These are phyloP conservation scores for Serinus canaria DNA, from an alignment of 2,113 vertebrate species.

Conservation along the genomic window DNA sequence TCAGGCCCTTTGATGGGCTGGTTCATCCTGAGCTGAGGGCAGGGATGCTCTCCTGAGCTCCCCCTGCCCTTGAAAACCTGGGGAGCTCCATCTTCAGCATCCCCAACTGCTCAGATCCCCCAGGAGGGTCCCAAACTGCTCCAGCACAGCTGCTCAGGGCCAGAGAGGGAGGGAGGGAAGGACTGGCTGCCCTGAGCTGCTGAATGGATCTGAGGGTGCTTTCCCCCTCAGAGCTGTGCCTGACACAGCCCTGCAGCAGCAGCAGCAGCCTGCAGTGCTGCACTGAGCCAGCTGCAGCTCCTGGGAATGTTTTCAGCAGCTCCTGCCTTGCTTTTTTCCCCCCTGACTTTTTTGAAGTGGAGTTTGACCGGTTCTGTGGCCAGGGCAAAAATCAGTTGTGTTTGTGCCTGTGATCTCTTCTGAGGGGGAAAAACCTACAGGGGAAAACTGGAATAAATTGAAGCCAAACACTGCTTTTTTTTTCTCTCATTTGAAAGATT, in stretches of 20 bases:
- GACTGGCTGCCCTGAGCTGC: neutral
- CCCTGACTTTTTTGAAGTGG: neutral
- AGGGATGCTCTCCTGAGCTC: neutral
- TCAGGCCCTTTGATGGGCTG: neutral
- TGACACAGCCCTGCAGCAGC: neutral
- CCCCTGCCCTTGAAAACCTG: neutral
- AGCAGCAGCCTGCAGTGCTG: neutral
- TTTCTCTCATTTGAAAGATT: neutral
- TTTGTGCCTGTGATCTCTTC: neutral
- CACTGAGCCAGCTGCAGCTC: neutral
- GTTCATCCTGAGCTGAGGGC: neutral
- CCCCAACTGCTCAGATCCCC: neutral
- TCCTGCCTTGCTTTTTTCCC: neutral
- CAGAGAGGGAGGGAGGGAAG: neutral
- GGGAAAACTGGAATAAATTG: neutral
- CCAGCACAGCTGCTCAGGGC: neutral
- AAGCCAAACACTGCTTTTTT: neutral
- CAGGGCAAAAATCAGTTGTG: neutral
- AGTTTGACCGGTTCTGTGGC: neutral
- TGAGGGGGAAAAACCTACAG: neutral
- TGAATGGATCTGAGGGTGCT: neutral
- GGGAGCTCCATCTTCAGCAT: accelerated
- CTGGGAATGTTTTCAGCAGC: neutral
- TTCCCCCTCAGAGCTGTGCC: neutral
- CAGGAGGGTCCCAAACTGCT: neutral